A percentile compares a stretch with the other conserved stretches of the same genome.
phyloP scores from a whole-genome alignment of 92 coral and sea anemone genomes.

The Parazoanthus atlanticus region DNA sequence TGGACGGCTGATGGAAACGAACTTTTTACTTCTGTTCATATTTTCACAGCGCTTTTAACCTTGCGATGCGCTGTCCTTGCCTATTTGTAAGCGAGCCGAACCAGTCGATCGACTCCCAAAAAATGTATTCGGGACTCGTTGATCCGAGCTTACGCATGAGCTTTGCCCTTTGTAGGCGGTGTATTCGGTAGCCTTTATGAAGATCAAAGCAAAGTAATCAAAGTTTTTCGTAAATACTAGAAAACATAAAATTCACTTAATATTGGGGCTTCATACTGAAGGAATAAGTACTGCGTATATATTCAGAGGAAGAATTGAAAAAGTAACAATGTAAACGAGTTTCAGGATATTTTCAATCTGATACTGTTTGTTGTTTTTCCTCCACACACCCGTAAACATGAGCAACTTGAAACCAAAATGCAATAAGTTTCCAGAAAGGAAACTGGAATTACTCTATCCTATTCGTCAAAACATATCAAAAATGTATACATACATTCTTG shows the following conservation, averaged over 20 bases:
- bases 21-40: no score
- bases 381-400: background rate
- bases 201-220: background rate
- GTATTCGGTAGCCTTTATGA: background rate
- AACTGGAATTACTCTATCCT: background rate
- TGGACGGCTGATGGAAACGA: background rate
- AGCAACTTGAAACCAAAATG: background rate
- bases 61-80: background rate
- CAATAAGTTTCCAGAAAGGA: background rate
- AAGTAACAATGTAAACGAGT: background rate
- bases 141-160: background rate
- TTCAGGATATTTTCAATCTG: background rate
- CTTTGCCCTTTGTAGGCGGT: background rate
- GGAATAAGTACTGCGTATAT: no score
- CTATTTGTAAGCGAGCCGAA: background rate
- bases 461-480: background rate
- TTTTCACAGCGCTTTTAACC: no score
- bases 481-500: background rate
- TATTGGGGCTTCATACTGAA: no score
- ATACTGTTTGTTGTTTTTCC: background rate
- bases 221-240: background rate
- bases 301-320: no score
- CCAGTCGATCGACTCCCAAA: background rate
- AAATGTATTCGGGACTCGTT: background rate
- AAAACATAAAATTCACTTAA: no score